phyloP scores from a whole-genome alignment of 2,113 vertebrate genomes.

The Cyrtonyx montezumae region DNA sequence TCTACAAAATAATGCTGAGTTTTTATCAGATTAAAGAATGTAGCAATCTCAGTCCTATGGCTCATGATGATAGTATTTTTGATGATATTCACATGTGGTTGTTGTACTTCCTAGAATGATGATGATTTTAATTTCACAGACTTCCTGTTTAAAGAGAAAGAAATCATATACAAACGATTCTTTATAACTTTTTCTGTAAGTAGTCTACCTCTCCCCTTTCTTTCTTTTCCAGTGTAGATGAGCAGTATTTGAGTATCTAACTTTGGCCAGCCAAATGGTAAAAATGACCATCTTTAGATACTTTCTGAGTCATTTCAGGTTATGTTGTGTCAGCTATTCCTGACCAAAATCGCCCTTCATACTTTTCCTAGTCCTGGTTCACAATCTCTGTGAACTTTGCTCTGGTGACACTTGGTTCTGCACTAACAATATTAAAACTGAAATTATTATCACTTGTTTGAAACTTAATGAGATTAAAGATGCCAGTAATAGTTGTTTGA shows the following conservation, averaged over 20 bases:
- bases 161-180: neutral
- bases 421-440: too few relatives aligned
- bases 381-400: too few relatives aligned
- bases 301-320: neutral
- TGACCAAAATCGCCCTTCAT: too few relatives aligned
- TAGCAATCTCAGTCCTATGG: neutral
- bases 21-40: neutral
- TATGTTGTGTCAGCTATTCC: too few relatives aligned
- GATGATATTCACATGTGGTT: neutral
- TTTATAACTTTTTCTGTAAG: neutral
- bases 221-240: neutral
- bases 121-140: neutral
- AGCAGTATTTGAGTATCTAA: neutral
- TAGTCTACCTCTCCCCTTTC: neutral
- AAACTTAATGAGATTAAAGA: too few relatives aligned
- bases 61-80: neutral
- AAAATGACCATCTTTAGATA: neutral
- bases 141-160: neutral
- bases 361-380: too few relatives aligned
- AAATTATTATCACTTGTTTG: too few relatives aligned
- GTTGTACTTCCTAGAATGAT: neutral
- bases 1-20: neutral
- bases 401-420: too few relatives aligned
- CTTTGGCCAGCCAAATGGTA: neutral
- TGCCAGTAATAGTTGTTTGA: too few relatives aligned